A percentile compares a stretch with the other conserved stretches of the same genome.
phyloP scores from a whole-genome alignment of 2,797 vertebrate species.

The Apogon talboti region DNA sequence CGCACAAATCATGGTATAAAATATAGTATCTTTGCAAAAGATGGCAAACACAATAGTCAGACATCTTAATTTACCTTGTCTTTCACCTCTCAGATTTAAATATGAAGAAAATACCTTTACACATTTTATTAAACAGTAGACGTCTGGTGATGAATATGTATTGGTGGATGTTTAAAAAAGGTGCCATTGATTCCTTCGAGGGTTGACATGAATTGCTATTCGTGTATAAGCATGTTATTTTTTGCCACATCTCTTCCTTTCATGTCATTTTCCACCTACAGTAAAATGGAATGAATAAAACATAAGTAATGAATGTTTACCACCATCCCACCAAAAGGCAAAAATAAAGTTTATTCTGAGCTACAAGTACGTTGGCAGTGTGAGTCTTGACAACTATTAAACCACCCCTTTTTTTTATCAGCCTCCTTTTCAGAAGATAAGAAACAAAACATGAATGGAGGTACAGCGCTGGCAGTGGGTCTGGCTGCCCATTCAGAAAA shows the following conservation, averaged over 20 bases:
- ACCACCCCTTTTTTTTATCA: slow-evolving; percentile 24
- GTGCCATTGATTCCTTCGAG: background rate
- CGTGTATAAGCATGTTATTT: slow-evolving; percentile 3
- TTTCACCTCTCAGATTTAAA: background rate
- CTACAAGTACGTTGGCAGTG: slow-evolving; percentile 40
- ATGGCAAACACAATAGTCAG: background rate
- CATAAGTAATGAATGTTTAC: slow-evolving; percentile 40
- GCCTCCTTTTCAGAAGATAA: slow-evolving; percentile 24
- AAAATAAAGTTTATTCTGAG: slow-evolving; percentile 47
- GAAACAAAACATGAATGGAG: slow-evolving; percentile 64
- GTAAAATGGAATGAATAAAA: slow-evolving; percentile 25
- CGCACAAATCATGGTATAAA: background rate
- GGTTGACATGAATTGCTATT: background rate
- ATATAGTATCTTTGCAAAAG: background rate
- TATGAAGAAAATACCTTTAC: background rate
- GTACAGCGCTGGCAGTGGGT: slow-evolving; percentile 36
- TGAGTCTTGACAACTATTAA: slow-evolving; percentile 51
- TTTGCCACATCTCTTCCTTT: slow-evolving; percentile 23
- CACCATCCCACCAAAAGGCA: slow-evolving; percentile 42
- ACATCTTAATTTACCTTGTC: background rate
- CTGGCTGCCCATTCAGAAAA: slow-evolving; percentile 58
- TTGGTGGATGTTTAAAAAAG: background rate
- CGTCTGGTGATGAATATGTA: background rate
- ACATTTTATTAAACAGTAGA: background rate
- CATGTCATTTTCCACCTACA: slow-evolving; percentile 30